Percentiles rank a stretch among this genome's conserved stretches.
These are phyloP conservation scores for Craniophora ligustri DNA, from an alignment of 2,888 invertebrate genomes.

Conservation along the genomic window DNA sequence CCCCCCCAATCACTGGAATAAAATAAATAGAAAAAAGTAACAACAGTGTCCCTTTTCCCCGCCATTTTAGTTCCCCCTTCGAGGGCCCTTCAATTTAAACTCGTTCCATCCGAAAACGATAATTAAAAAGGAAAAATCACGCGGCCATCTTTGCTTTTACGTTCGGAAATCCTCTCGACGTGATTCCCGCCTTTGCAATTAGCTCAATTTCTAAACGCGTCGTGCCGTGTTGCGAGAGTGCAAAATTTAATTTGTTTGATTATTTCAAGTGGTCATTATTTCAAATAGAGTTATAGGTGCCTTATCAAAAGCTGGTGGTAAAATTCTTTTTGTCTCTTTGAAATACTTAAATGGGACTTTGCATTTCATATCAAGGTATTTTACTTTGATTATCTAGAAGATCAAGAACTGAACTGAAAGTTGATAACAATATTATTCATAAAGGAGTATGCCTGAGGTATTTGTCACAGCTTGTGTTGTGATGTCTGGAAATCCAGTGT, in stretches of 20 bases:
- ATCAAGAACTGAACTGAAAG: no score
- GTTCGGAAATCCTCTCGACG: slow-evolving; percentile 69
- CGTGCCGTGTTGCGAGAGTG: slow-evolving; percentile 67
- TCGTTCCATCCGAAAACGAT: slow-evolving; percentile 59
- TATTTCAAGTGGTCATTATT: slow-evolving; percentile 57
- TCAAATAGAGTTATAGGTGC: slow-evolving; percentile 13
- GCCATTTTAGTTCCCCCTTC: slow-evolving; percentile 46
- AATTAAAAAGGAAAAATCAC: slow-evolving; percentile 75
- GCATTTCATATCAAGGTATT: no score
- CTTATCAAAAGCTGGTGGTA: slow-evolving; percentile 12
- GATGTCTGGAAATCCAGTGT: no score
- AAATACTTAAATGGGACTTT: no score
- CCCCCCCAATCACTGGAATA: slow-evolving; percentile 33
- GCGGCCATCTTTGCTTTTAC: slow-evolving; percentile 68
- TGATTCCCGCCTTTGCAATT: slow-evolving; percentile 71
- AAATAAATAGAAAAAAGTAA: slow-evolving; percentile 43
- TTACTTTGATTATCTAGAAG: no score
- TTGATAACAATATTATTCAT: no score
- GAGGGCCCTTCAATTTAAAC: slow-evolving; percentile 62
- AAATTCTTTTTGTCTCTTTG: slow-evolving; percentile 9
- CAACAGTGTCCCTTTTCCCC: slow-evolving; percentile 42
- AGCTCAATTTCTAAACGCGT: slow-evolving; percentile 76
- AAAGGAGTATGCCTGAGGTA: no score
- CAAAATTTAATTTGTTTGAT: slow-evolving; percentile 61
- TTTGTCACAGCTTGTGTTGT: no score